These are phyloP conservation scores for Graphium colonna DNA, from an alignment of 2,888 invertebrate genomes.

Conservation along the genomic window DNA sequence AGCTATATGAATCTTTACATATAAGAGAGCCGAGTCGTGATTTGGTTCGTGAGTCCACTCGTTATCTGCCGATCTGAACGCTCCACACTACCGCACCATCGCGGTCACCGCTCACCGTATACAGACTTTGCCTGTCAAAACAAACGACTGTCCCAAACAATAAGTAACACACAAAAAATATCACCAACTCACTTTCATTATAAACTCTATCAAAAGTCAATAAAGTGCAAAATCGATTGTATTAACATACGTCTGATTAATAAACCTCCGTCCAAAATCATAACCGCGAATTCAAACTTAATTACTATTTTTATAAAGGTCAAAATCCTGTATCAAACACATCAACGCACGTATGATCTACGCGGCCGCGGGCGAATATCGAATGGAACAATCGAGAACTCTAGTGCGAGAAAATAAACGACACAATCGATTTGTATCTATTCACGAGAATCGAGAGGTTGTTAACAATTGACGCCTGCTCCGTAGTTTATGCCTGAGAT, in stretches of 20 bases:
- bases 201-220: neutral
- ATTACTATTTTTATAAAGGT: conserved; percentile 42
- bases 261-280: conserved; percentile 59
- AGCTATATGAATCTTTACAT: neutral
- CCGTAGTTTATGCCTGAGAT: conserved; percentile 74
- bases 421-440: conserved; percentile 68
- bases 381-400: conserved; percentile 66
- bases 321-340: conserved; percentile 46
- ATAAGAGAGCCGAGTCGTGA: conserved; percentile 2
- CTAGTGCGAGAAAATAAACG: conserved; percentile 69
- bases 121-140: conserved; percentile 75
- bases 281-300: conserved; percentile 51
- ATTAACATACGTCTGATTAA: conserved; percentile 36
- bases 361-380: conserved; percentile 48
- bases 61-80: conserved; percentile 71
- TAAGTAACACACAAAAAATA: conserved; percentile 35
- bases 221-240: conserved; percentile 37
- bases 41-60: conserved; percentile 39
- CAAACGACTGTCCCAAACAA: conserved; percentile 54
- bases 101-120: conserved; percentile 71
- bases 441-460: conserved; percentile 74
- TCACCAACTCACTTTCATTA: conserved; percentile 10
- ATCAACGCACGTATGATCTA: conserved; percentile 45
- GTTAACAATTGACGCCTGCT: conserved; percentile 77
- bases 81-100: conserved; percentile 67